Percentiles rank a stretch among this genome's conserved stretches.
Conservation (phyloP, 2,797 vertebrate genomes). For the Avahi laniger region DNA sequence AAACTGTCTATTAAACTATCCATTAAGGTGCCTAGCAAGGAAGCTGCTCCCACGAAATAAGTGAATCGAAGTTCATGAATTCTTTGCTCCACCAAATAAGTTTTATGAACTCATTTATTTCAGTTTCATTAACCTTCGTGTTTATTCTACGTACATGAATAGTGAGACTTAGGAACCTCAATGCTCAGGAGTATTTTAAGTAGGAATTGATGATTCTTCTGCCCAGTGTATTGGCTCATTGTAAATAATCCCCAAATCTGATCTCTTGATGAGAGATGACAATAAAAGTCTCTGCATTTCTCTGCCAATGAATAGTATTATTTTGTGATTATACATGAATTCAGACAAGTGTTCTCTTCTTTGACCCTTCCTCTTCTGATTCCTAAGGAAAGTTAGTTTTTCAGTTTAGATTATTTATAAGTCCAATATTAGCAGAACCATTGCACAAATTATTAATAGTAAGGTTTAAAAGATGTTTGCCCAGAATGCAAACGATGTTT, state of each 20-base stretch:
- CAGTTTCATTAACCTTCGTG: neutral
- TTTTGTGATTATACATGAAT: neutral
- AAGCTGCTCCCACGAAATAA: neutral
- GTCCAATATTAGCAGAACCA: neutral
- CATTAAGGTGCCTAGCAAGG: neutral
- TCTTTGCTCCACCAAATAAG: neutral
- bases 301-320: neutral
- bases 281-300: neutral
- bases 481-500: neutral
- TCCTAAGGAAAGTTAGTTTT: neutral
- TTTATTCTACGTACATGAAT: neutral
- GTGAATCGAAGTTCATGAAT: neutral
- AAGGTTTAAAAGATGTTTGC: neutral
- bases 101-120: conserved; percentile 19
- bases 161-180: neutral
- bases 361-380: neutral
- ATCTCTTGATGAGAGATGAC: neutral
- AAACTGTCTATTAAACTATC: neutral
- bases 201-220: neutral
- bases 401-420: neutral
- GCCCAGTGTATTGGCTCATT: neutral
- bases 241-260: neutral
- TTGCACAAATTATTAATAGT: neutral
- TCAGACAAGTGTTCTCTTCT: neutral
- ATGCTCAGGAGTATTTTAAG: neutral